Evolutionary conservation across 2,113 vertebrate genomes (phyloP).

Genomic region (Myrmophylax atrothorax): DNA sequence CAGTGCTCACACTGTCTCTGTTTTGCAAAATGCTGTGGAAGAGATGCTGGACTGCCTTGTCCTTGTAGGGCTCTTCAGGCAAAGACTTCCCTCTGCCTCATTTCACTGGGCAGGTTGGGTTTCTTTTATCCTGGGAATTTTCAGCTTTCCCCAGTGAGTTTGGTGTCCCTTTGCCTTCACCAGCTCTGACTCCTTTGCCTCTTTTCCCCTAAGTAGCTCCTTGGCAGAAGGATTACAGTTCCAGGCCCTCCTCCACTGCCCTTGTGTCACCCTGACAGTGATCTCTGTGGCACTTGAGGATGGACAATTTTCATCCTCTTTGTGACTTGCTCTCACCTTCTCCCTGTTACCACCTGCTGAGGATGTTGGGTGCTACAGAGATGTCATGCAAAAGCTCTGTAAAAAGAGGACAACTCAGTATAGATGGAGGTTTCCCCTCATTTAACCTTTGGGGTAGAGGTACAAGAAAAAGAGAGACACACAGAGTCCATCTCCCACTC

Average conservation of each 20-base stretch:
- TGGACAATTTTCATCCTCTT: neutral
- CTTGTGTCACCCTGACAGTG: neutral
- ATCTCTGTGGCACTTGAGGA: neutral
- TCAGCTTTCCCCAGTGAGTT: neutral
- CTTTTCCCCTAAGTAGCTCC: neutral
- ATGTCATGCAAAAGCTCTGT: neutral
- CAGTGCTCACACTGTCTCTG: neutral
- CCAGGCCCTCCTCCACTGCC: neutral
- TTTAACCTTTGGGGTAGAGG: neutral
- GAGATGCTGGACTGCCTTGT: neutral
- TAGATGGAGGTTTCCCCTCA: neutral
- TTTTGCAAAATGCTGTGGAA: neutral
- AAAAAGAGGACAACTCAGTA: neutral
- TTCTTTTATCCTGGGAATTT: neutral
- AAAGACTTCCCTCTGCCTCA: neutral
- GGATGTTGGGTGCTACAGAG: neutral
- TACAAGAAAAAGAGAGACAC: neutral
- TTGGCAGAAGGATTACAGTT: neutral
- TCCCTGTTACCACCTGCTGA: neutral
- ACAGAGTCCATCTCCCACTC: neutral
- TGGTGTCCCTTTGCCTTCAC: neutral
- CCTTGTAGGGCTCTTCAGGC: neutral
- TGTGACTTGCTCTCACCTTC: neutral
- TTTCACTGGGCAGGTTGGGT: neutral
- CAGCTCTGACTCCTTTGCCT: neutral